Evolutionary conservation across 2,113 vertebrate genomes (phyloP), one percentile per base, ranked within the genome.

Genomic region (Stictonetta naevosa): DNA sequence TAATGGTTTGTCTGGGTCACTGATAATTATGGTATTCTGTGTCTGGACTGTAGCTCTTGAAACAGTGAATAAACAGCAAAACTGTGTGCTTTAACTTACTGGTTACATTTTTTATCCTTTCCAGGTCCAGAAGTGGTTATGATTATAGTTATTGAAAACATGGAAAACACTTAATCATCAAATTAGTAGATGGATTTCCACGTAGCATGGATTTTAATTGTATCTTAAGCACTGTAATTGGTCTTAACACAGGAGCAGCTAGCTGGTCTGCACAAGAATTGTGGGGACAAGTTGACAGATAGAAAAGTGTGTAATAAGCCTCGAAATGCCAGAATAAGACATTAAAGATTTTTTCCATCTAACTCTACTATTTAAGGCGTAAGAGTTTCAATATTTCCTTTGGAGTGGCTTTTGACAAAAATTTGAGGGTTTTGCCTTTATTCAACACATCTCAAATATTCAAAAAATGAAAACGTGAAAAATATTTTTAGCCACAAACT

Each of bases 151-250:
- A 83, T 3, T 83, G 34, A 92, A 87, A 91, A 69, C 28, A 50
- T 44, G n/a, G 68, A 86, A 88, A 59, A 77, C 63, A n/a, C n/a
- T n/a, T n/a, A 56, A 92, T 91, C 60, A 74, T 86, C 67, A 82
- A 58, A 72, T 93, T 90, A 88, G 42, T 84, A 52, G 63, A 88
- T 86, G 34, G 9, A 52, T 89, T 96, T 91, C 85, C n/a, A 60
- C 55, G 60, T 86, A 78, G 42, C 38, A 15, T 74, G 56, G 52
- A 69, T 86, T 94, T 77, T 96, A 96, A 94, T 95, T 88, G 71
- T 22, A 76, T 86, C 73, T 78, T 73, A 53, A 93, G 73, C 48
- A 26, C 53, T 93, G 33, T 72, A 72, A 86, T 86, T 83, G 71
- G 9, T 83, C 52, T 83, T 96, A 90, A 93, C 48, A 31, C 1